These are phyloP conservation scores for Oncorhynchus mykiss DNA, from an alignment of 2,113 vertebrate genomes.

Conservation along the genomic window DNA sequence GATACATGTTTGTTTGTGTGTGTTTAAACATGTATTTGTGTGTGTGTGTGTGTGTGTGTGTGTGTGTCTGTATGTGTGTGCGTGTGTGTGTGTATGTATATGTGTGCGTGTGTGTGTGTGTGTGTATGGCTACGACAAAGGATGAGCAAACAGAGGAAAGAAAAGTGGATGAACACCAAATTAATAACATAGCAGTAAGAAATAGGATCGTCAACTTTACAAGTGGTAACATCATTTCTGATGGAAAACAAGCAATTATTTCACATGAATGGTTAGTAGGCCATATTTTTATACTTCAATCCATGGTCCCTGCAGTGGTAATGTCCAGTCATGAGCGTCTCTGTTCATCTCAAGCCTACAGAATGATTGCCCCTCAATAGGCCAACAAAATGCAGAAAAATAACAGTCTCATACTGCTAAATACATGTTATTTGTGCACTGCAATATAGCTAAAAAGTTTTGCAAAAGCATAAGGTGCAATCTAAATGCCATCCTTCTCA, in stretches of 20 bases:
- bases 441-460: background rate
- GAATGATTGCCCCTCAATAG: constrained; percentile 23
- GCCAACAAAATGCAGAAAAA: constrained; percentile 49
- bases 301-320: constrained; percentile 19
- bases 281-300: constrained; percentile 26
- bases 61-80: background rate
- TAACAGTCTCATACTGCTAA: constrained; percentile 45
- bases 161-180: background rate
- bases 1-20: background rate
- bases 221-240: constrained; percentile 33
- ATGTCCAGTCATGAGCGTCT: constrained; percentile 35
- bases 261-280: constrained; percentile 53
- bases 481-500: background rate
- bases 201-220: constrained; percentile 24
- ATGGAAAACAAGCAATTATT: constrained; percentile 62
- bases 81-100: background rate
- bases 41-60: background rate
- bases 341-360: constrained; percentile 46
- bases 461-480: background rate
- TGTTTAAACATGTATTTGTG: constrained; percentile 18
- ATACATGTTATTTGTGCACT: constrained; percentile 23
- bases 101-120: background rate
- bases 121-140: background rate
- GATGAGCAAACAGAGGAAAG: background rate
- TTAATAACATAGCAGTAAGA: background rate